Evolutionary conservation across 1,140 invertebrate species (phyloP), one percentile per base, ranked within the genome.

Genomic region (Pseudobourletiella spinata): DNA sequence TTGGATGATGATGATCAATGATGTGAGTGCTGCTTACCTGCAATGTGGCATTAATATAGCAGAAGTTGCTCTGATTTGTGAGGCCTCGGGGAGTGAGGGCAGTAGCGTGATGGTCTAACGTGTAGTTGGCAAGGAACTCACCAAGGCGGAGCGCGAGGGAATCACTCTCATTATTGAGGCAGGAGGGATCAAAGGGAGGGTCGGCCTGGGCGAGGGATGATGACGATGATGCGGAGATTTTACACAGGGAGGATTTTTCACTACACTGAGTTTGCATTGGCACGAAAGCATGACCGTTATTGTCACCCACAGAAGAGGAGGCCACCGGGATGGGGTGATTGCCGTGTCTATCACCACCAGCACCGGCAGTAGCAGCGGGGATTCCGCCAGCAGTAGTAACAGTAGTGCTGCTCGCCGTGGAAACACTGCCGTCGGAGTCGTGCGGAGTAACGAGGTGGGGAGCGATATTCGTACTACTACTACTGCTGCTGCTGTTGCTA

Each of bases 41-140:
- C 32, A 92, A 76, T 60, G 88, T 89, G 28, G 92, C 90, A 77
- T 97, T 96, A 26, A 95, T 90, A 72, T 95, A 97, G 77, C 93
- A 97, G 77, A 91, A 95, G 79, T 95, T 96, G 51, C 87, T 90
- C 55, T 86, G 83, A 76, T 96, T 96, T 35, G 85, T 88, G 16
- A 97, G 80, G 11, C 92, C 92, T 57, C 91, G 82, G 0, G 91
- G 92, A 71, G 87, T 80, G 18, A 95, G 74, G 57, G 84, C 83
- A 16, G 88, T 80, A 1, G 83, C 79, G 56, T 82, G 79, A 73
- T 87, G 83, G 70, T 89, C 86, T 68, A 89, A 79, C 69, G 82
- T 80, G 72, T 88, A 86, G 67, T 79, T 82, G 2, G 52, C 51
- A 0, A 74, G 51, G 18, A 64, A 66, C 43, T 71, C 67, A 6